A percentile compares a stretch with the other conserved stretches of the same genome.
Evolutionary conservation across 1,140 invertebrate genomes (phyloP).

Genomic region (Leptinotarsa texana): DNA sequence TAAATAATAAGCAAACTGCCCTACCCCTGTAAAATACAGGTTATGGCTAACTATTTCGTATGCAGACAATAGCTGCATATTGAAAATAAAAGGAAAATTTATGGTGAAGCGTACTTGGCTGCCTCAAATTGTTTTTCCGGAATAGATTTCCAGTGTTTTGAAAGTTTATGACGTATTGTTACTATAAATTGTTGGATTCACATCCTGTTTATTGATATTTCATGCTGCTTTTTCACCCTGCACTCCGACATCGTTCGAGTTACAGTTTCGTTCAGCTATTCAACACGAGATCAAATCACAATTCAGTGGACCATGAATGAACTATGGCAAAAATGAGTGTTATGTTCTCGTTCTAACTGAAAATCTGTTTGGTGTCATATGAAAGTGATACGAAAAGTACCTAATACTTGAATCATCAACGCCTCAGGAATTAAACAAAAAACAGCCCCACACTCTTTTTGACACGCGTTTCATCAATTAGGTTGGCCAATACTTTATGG

Average conservation of each 20-base stretch:
- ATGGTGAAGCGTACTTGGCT: slow-evolving; percentile 8
- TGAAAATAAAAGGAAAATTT: slow-evolving; percentile 16
- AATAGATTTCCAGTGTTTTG: background rate
- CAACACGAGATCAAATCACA: background rate
- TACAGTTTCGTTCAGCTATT: background rate
- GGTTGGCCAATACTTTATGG: too few relatives aligned
- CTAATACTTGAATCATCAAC: too few relatives aligned
- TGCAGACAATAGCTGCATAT: slow-evolving; percentile 16
- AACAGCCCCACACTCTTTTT: too few relatives aligned
- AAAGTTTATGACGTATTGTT: slow-evolving; percentile 15
- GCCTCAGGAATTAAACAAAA: too few relatives aligned
- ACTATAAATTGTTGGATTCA: background rate
- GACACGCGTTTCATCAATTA: too few relatives aligned
- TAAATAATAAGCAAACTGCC: slow-evolving; percentile 18
- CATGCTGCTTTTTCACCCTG: background rate
- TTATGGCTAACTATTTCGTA: slow-evolving; percentile 17
- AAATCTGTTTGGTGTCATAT: too few relatives aligned
- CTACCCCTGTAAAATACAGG: slow-evolving; percentile 8
- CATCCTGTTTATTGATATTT: slow-evolving; percentile 9
- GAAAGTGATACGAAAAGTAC: too few relatives aligned
- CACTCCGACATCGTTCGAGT: background rate
- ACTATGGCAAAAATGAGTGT: too few relatives aligned
- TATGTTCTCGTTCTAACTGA: too few relatives aligned
- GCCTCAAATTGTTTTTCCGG: slow-evolving; percentile 15
- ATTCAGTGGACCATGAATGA: too few relatives aligned